These are phyloP conservation scores for Oceanites oceanicus DNA, from an alignment of 2,113 vertebrate species.

Conservation along the genomic window DNA sequence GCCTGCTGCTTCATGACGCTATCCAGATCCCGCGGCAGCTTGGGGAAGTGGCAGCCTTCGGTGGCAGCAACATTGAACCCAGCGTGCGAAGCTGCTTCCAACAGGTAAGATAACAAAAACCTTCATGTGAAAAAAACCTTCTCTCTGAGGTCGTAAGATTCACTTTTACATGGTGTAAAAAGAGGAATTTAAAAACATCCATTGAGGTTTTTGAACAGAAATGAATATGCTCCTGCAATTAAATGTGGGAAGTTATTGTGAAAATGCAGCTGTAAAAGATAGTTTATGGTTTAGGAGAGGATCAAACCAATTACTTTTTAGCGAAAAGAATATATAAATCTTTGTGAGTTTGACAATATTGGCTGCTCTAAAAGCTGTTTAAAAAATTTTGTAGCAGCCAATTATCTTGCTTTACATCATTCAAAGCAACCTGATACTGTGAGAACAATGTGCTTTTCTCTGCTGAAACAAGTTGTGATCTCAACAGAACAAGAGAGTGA, in stretches of 20 bases:
- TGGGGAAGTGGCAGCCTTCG: conserved; percentile 94
- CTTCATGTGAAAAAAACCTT: neutral
- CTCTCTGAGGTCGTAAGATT: neutral
- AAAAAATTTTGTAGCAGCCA: neutral
- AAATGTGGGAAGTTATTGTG: neutral
- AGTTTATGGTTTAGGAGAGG: neutral
- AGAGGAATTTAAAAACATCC: neutral
- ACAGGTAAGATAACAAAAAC: conserved; percentile 73
- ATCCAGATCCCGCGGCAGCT: conserved; percentile 96
- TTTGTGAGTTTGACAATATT: conserved; percentile 15
- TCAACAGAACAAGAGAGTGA: neutral
- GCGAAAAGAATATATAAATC: conserved; percentile 19
- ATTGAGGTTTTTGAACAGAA: neutral
- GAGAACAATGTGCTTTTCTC: neutral
- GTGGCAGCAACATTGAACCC: conserved; percentile 97
- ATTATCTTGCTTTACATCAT: neutral
- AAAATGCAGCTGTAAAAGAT: neutral
- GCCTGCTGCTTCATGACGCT: conserved; percentile 91
- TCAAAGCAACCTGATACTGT: neutral
- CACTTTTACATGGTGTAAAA: neutral
- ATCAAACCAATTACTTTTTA: conserved; percentile 3
- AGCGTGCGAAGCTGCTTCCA: conserved; percentile 98
- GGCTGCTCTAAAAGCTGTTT: neutral
- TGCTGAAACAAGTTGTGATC: neutral
- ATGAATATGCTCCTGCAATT: neutral